phyloP scores from a whole-genome alignment of 92 coral and sea anemone species.

The Hydrozoanthus gracilis region DNA sequence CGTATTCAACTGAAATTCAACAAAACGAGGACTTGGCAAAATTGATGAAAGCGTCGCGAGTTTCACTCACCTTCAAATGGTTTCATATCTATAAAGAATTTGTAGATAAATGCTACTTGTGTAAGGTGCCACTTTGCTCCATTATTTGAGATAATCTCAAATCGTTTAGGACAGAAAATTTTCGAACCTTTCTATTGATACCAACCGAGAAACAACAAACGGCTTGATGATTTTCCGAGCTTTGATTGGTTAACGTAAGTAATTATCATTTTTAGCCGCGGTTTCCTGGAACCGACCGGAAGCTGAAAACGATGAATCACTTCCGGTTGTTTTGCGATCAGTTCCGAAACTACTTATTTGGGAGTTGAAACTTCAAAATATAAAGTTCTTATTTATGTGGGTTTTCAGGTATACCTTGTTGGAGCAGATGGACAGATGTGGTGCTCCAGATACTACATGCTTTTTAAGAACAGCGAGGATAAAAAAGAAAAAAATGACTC shows the following conservation, averaged over 20 bases:
- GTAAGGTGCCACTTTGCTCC: neutral
- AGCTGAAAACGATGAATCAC: neutral
- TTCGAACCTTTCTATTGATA: conserved; percentile 48
- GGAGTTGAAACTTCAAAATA: neutral
- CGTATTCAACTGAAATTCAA: neutral
- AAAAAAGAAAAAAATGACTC: too few species aligned
- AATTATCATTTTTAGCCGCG: conserved; percentile 29
- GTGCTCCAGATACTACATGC: too few species aligned
- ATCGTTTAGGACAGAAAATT: conserved; percentile 7
- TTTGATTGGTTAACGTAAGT: conserved; percentile 46
- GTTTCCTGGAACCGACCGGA: conserved; percentile 47
- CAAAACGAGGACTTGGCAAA: neutral
- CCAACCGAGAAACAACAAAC: conserved; percentile 54
- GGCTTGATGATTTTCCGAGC: conserved; percentile 30
- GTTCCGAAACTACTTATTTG: neutral
- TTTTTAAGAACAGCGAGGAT: too few species aligned
- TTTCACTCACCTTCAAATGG: conserved; percentile 47
- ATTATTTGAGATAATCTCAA: conserved; percentile 6
- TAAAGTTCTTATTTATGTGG: too few species aligned
- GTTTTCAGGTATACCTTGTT: too few species aligned
- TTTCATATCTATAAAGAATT: conserved; percentile 34
- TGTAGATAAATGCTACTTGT: conserved; percentile 3
- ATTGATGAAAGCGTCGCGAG: neutral
- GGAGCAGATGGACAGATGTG: too few species aligned
- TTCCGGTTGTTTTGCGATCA: conserved; percentile 6